Evolutionary conservation across 2,797 vertebrate genomes (phyloP), one percentile per base, ranked within the genome.

Genomic region (Synaphobranchus kaupii): DNA sequence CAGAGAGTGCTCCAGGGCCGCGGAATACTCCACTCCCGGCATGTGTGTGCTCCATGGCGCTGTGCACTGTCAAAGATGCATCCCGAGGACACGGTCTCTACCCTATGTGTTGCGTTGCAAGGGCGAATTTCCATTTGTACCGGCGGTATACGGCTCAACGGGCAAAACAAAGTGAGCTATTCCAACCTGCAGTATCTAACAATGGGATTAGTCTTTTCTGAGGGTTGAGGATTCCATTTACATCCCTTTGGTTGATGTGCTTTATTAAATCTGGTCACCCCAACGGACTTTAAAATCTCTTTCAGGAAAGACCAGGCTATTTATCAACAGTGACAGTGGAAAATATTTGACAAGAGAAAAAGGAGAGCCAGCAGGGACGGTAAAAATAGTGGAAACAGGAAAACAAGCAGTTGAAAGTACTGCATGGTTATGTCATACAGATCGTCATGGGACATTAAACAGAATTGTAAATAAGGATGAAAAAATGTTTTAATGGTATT

Each of bases 221-320:
- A 68, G 34, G 71, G 28, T 34, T 34, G 71, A 39, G 71, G n/a
- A 39, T 76, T 39, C 34, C 71, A 76, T 76, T 76, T 39, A 39
- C 71, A 34, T 68, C 63, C 63, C 9, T 68, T n/a, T 28, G 34
- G 31, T 39, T 76, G 71, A 76, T 76, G 34, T 39, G 34, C 71
- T 39, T 76, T 76, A 34, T 76, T 76, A 17, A 76, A 76, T 76
- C 71, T 9, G 3, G 34, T 12, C 28, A 76, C 15, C 71, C 71
- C 34, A 6, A 17, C 17, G 12, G 71, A 39, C 28, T 39, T 31
- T 39, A 4, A 73, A 73, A 73, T 39, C 71, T 73, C 71, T 73
- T 73, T 76, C 71, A 76, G 71, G 71, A 76, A 76, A 34, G 71
- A 39, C 13, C 31, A 4, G 71, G 71, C 34, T 76, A 76, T 76